phyloP scores from a whole-genome alignment of 2,888 invertebrate genomes.

The Steromphala cineraria region DNA sequence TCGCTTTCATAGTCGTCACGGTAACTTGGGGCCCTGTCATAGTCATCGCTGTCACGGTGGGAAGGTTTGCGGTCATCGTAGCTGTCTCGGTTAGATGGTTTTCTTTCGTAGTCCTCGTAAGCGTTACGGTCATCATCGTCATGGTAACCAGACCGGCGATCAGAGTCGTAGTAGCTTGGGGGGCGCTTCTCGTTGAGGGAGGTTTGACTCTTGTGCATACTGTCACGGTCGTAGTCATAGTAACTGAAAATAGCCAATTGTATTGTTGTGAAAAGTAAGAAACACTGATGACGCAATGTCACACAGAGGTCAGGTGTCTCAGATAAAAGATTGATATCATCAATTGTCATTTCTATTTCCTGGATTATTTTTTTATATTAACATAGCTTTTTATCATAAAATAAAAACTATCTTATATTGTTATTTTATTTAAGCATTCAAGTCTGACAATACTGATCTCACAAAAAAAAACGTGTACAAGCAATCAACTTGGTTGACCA shows the following conservation, averaged over 20 bases:
- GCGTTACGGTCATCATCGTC: background rate
- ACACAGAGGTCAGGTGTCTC: too few relatives aligned
- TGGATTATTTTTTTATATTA: too few relatives aligned
- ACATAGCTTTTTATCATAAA: too few relatives aligned
- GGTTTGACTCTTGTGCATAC: conserved; percentile 20
- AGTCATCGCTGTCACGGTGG: conserved; percentile 28
- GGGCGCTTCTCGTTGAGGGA: conserved; percentile 24
- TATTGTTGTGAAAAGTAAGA: background rate
- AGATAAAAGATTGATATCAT: too few relatives aligned
- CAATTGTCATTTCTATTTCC: too few relatives aligned
- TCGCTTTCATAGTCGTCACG: conserved; percentile 42
- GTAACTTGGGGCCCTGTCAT: background rate
- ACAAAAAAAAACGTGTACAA: too few relatives aligned
- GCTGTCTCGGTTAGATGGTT: conserved; percentile 31
- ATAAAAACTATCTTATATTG: too few relatives aligned
- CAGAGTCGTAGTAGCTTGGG: conserved; percentile 4
- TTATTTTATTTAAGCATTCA: too few relatives aligned
- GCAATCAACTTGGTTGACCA: too few relatives aligned
- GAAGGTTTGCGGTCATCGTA: background rate
- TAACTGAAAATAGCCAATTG: conserved; percentile 6
- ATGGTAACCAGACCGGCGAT: background rate
- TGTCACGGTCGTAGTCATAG: conserved; percentile 32
- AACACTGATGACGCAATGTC: too few relatives aligned
- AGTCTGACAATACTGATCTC: too few relatives aligned
- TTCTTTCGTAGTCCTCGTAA: conserved; percentile 34